Evolutionary conservation across 1,140 invertebrate species (phyloP).

Genomic region (Drosophila ambigua): DNA sequence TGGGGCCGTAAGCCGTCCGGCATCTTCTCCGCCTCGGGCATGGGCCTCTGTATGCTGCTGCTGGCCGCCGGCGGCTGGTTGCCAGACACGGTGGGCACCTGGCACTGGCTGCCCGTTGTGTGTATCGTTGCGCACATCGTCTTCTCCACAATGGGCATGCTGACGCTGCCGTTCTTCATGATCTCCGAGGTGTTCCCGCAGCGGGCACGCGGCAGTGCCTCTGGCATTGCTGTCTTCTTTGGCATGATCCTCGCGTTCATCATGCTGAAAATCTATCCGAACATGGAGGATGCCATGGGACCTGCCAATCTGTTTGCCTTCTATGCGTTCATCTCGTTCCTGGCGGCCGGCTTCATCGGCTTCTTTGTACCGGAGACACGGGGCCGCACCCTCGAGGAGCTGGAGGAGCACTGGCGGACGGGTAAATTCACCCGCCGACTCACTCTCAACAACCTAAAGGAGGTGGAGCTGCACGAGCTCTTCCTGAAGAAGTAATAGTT

Average conservation of each 20-base stretch:
- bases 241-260: constrained; percentile 90
- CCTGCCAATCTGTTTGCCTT: constrained; percentile 89
- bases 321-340: constrained; percentile 88
- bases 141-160: constrained; percentile 87
- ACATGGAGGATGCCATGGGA: constrained; percentile 86
- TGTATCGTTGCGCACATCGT: constrained; percentile 87
- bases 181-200: constrained; percentile 90
- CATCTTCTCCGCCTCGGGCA: constrained; percentile 86
- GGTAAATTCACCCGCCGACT: constrained; percentile 54
- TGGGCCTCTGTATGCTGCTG: constrained; percentile 86
- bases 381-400: constrained; percentile 90
- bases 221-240: constrained; percentile 87
- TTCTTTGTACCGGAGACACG: constrained; percentile 92
- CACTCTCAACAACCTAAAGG: constrained; percentile 55
- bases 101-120: constrained; percentile 83
- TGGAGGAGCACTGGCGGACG: constrained; percentile 86
- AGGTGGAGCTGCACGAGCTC: constrained; percentile 65
- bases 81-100: constrained; percentile 47
- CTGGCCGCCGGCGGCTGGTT: constrained; percentile 84
- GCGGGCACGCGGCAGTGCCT: constrained; percentile 87
- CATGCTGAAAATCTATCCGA: constrained; percentile 90
- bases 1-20: constrained; percentile 86
- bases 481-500: constrained; percentile 59
- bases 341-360: constrained; percentile 88
- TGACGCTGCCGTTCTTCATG: constrained; percentile 90